These are phyloP conservation scores for Euschistus heros DNA, from an alignment of 1,140 invertebrate genomes.

Conservation along the genomic window DNA sequence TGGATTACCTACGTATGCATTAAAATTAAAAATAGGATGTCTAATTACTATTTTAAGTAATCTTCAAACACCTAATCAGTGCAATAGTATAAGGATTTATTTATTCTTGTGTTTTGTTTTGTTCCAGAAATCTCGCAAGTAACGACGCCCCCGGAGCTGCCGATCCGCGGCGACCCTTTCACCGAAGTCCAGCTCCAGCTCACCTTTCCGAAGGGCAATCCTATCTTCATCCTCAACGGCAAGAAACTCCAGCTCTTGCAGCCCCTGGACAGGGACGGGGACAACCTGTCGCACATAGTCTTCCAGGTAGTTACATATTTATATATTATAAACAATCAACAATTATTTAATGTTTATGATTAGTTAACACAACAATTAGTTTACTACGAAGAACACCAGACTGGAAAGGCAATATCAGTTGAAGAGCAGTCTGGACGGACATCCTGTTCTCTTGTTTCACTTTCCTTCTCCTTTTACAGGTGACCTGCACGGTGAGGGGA, in stretches of 20 bases:
- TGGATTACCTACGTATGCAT: too few relatives aligned
- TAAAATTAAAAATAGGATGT: too few relatives aligned
- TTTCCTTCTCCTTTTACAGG: constrained; percentile 41
- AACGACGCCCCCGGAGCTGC: constrained; percentile 64
- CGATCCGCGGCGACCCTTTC: constrained; percentile 68
- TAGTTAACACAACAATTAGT: too few relatives aligned
- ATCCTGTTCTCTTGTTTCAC: too few relatives aligned
- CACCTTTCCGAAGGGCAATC: constrained; percentile 61
- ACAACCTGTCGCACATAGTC: constrained; percentile 74
- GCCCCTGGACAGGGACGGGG: constrained; percentile 73
- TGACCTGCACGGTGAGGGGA: constrained; percentile 63
- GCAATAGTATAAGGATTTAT: neutral
- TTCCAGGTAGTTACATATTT: constrained; percentile 49
- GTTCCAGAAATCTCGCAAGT: constrained; percentile 67
- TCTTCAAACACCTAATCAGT: too few relatives aligned
- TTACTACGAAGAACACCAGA: too few relatives aligned
- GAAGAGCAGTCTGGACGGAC: too few relatives aligned
- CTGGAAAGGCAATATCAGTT: too few relatives aligned
- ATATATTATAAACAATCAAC: too few relatives aligned
- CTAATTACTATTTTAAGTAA: too few relatives aligned
- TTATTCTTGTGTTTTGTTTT: constrained; percentile 18
- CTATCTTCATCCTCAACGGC: constrained; percentile 68
- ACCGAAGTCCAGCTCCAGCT: constrained; percentile 68
- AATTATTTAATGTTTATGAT: too few relatives aligned
- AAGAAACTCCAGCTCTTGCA: constrained; percentile 65